Base-by-base conservation (phyloP, 1,140 invertebrate genomes). In the Drosophila kikkawai region DNA sequence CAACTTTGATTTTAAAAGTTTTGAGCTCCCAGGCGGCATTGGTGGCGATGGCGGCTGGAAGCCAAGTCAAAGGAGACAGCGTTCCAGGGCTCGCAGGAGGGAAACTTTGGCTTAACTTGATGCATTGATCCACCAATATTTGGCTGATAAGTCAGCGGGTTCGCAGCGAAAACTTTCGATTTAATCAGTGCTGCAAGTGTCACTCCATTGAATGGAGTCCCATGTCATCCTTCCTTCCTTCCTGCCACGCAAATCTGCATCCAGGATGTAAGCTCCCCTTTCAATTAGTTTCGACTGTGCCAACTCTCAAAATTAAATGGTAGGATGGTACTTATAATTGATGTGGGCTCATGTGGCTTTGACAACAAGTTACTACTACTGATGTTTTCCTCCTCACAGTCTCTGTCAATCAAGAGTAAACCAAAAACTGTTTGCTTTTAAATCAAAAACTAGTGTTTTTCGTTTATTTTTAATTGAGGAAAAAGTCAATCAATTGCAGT, bases 71-170 rank as follows among this genome's bases (percentile, higher is more conserved):
- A 85, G 77, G 77, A 65, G 69, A 81, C 69, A 61, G 51, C 42
- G 42, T 70, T 61, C 48, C 22, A 34, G 42, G 77, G 63, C 44
- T 19, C 65, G 67, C 36, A 39, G 51, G 37, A 57, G 57, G 48
- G 47, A 76, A 76, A 87, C 66, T 87, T 82, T 75, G 55, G 37
- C 51, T 42, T 53, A 74, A 80, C 73, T 82, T 71, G 86, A 87
- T 86, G 83, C 83, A 87, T 87, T 87, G 83, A 82, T 87, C 83
- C 87, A 83, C 87, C 83, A 87, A 87, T 87, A 87, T 87, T 87
- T 83, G 80, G 77, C 76, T 83, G 84, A 86, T 78, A 83, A 87
- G 76, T 87, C 85, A 63, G 45, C 61, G 67, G 71, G 61, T 56
- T 76, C 61, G 64, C n/a, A 70, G 51, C 26, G 41, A 29, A 80